Conservation (phyloP, 2,888 invertebrate genomes). For the Coremacera marginata region DNA sequence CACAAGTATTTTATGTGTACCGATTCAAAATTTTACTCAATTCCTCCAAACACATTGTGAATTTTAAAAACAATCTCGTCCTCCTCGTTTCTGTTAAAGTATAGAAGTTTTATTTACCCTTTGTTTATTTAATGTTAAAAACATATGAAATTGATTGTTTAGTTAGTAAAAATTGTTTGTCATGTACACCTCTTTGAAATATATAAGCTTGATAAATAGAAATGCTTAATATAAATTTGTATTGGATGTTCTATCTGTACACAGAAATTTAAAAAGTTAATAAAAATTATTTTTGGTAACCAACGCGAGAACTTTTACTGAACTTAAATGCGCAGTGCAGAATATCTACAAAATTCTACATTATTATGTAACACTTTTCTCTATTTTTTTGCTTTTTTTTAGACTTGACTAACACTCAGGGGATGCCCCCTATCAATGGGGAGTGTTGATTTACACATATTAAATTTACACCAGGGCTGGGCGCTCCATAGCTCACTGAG, state of each 20-base stretch:
- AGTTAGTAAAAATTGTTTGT: conserved; percentile 23
- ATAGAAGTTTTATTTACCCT: conserved; percentile 6
- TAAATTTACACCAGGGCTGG: too few relatives aligned
- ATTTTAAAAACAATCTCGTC: conserved; percentile 1
- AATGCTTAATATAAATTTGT: conserved; percentile 37
- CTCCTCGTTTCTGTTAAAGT: conserved; percentile 14
- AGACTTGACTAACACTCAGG: too few relatives aligned
- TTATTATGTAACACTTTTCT: conserved; percentile 42
- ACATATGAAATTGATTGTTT: conserved; percentile 25
- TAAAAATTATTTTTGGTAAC: conserved; percentile 67
- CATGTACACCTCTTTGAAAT: conserved; percentile 21
- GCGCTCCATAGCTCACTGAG: too few relatives aligned
- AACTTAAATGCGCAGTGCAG: conserved; percentile 35
- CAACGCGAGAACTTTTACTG: conserved; percentile 48
- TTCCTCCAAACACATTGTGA: background rate
- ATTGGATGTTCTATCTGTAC: conserved; percentile 40
- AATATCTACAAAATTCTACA: conserved; percentile 28
- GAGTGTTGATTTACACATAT: too few relatives aligned
- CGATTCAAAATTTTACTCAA: conserved; percentile 1
- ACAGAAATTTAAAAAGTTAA: conserved; percentile 50
- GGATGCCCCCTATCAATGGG: too few relatives aligned
- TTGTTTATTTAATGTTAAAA: conserved; percentile 7
- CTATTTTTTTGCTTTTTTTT: too few relatives aligned
- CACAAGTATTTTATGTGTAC: conserved; percentile 1
- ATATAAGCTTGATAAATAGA: conserved; percentile 29